A percentile compares a stretch with the other conserved stretches of the same genome.
These are phyloP conservation scores for Eciton burchellii DNA, from an alignment of 1,140 invertebrate genomes.

Conservation along the genomic window DNA sequence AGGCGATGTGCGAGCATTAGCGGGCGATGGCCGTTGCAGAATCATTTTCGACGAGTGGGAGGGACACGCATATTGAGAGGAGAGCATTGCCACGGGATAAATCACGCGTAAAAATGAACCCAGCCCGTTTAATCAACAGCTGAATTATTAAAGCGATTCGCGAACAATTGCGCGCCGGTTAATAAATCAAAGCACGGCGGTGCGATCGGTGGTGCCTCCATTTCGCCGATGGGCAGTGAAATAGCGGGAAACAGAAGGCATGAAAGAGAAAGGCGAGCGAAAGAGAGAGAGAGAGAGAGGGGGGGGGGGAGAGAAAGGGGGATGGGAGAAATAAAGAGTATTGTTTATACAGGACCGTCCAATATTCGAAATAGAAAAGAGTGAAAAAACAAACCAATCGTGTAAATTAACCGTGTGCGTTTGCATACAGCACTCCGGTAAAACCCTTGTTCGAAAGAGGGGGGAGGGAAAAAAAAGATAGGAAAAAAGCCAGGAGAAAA, in stretches of 20 bases:
- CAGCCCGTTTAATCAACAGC: slow-evolving; percentile 83
- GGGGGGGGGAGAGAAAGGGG: slow-evolving; percentile 13
- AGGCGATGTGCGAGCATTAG: slow-evolving; percentile 49
- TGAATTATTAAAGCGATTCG: slow-evolving; percentile 83
- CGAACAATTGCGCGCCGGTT: slow-evolving; percentile 80
- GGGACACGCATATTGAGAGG: slow-evolving; percentile 42
- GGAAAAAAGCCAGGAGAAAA: too few species aligned
- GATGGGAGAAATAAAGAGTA: slow-evolving; percentile 45
- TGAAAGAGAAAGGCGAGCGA: background rate
- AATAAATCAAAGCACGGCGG: slow-evolving; percentile 81
- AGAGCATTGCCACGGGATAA: slow-evolving; percentile 73
- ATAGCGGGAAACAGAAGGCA: slow-evolving; percentile 41
- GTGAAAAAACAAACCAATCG: slow-evolving; percentile 56
- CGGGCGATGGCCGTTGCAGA: slow-evolving; percentile 54
- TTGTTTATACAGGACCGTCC: slow-evolving; percentile 63
- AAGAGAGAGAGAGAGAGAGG: background rate
- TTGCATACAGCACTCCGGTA: slow-evolving; percentile 41
- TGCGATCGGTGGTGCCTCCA: slow-evolving; percentile 60
- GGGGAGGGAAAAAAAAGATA: too few species aligned
- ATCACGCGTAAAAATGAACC: slow-evolving; percentile 82
- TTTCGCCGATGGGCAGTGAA: slow-evolving; percentile 64
- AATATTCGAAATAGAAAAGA: slow-evolving; percentile 56
- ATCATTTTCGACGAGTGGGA: slow-evolving; percentile 58
- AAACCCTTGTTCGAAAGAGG: slow-evolving; percentile 28
- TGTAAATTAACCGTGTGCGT: slow-evolving; percentile 62